phyloP scores from a whole-genome alignment of 2,888 invertebrate species.

The Oxyscelio sp. region DNA sequence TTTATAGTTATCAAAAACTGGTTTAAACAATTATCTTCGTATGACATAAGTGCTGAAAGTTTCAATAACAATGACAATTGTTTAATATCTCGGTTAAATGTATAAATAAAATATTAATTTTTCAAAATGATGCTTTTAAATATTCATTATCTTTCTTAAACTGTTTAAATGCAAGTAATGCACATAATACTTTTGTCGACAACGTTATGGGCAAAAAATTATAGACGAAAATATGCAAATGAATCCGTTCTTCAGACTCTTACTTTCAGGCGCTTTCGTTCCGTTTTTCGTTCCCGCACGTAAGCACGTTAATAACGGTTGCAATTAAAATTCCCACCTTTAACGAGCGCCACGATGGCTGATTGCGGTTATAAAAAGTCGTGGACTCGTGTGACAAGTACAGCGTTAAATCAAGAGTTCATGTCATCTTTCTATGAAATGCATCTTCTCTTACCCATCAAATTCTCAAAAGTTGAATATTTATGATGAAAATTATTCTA shows the following conservation, averaged over 20 bases:
- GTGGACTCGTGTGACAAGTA: constrained; percentile 62
- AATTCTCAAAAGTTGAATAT: too few relatives aligned
- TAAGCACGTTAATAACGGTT: constrained; percentile 77
- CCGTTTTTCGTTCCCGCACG: constrained; percentile 61
- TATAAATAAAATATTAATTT: too few relatives aligned
- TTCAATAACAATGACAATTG: too few relatives aligned
- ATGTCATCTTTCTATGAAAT: constrained; percentile 49
- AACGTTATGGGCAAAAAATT: constrained; percentile 24
- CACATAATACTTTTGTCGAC: constrained; percentile 32
- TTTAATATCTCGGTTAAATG: too few relatives aligned
- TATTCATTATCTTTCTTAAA: too few relatives aligned
- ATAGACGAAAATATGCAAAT: constrained; percentile 59
- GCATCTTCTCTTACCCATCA: constrained; percentile 39
- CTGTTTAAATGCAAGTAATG: constrained; percentile 24
- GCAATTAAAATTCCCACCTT: constrained; percentile 79
- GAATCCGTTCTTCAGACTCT: constrained; percentile 58
- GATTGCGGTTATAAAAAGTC: constrained; percentile 69
- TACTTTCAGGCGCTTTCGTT: constrained; percentile 53
- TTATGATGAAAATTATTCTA: too few relatives aligned
- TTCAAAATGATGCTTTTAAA: too few relatives aligned
- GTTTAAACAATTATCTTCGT: too few relatives aligned
- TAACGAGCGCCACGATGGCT: constrained; percentile 69
- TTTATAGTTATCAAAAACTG: too few relatives aligned
- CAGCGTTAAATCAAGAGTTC: constrained; percentile 44
- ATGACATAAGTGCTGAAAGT: too few relatives aligned